These are phyloP conservation scores for Spatulosminthurus flaviceps DNA, from an alignment of 2,888 invertebrate species.

Conservation along the genomic window DNA sequence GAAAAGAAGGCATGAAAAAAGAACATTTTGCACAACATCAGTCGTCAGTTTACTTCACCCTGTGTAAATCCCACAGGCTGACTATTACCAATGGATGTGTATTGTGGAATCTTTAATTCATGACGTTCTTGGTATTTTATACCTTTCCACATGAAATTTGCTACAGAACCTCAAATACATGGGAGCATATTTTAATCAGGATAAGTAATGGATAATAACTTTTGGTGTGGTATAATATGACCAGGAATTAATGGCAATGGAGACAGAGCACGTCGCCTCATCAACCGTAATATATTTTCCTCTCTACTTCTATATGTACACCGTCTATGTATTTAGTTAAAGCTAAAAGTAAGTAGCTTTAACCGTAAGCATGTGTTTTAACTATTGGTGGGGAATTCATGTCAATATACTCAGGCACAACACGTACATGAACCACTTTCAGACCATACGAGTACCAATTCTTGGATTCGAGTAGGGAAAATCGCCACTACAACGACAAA, in stretches of 20 bases:
- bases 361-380: too few species aligned
- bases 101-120: constrained; percentile 24
- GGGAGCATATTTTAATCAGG: neutral
- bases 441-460: too few species aligned
- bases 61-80: neutral
- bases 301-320: neutral
- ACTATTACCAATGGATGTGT: neutral
- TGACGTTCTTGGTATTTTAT: constrained; percentile 2
- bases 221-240: neutral
- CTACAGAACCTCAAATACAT: too few species aligned
- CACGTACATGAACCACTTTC: too few species aligned
- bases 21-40: too few species aligned
- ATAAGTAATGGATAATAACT: constrained; percentile 3
- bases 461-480: too few species aligned
- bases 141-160: neutral
- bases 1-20: too few species aligned
- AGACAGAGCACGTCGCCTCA: constrained; percentile 9
- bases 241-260: neutral
- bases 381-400: too few species aligned
- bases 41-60: too few species aligned
- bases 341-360: neutral
- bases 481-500: too few species aligned
- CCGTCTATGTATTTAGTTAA: neutral
- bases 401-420: too few species aligned
- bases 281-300: neutral